phyloP scores from a whole-genome alignment of 1,140 invertebrate genomes.

The Caenorhabditis inopinata region DNA sequence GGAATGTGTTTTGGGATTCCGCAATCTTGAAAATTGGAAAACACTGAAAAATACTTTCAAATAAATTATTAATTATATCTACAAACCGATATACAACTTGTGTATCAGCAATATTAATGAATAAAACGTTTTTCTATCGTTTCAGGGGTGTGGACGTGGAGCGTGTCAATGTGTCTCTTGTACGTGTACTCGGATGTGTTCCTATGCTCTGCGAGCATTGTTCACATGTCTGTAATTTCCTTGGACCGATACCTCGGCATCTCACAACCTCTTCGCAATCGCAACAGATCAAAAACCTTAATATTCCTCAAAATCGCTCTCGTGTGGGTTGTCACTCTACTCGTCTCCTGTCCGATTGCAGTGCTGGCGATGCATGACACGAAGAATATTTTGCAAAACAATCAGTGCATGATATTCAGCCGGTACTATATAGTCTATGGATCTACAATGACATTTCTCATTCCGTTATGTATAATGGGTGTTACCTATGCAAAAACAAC shows the following conservation, averaged over 20 bases:
- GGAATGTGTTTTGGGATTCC: too few species aligned
- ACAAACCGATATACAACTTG: too few species aligned
- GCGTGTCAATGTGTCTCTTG: slow-evolving; percentile 82
- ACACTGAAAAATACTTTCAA: too few species aligned
- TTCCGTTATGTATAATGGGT: slow-evolving; percentile 89
- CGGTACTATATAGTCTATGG: slow-evolving; percentile 86
- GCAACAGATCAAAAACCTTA: slow-evolving; percentile 76
- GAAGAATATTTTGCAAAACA: slow-evolving; percentile 67
- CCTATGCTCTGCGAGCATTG: slow-evolving; percentile 86
- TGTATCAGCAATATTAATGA: not conserved
- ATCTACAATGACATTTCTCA: slow-evolving; percentile 90
- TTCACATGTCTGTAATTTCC: slow-evolving; percentile 96
- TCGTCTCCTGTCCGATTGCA: slow-evolving; percentile 83
- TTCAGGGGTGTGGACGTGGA: slow-evolving; percentile 86
- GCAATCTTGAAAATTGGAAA: too few species aligned
- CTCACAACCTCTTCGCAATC: slow-evolving; percentile 80
- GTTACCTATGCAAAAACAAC: slow-evolving; percentile 88
- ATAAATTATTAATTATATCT: slow-evolving; percentile 4
- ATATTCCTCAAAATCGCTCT: slow-evolving; percentile 80
- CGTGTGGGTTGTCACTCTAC: slow-evolving; percentile 81
- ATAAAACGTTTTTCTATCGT: slow-evolving; percentile 52
- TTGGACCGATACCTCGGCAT: slow-evolving; percentile 84
- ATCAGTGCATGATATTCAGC: slow-evolving; percentile 80
- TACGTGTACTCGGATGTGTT: slow-evolving; percentile 92
- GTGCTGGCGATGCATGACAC: slow-evolving; percentile 76